Evolutionary conservation across 2,113 vertebrate genomes (phyloP).

Genomic region (Leucoraja erinaceus): DNA sequence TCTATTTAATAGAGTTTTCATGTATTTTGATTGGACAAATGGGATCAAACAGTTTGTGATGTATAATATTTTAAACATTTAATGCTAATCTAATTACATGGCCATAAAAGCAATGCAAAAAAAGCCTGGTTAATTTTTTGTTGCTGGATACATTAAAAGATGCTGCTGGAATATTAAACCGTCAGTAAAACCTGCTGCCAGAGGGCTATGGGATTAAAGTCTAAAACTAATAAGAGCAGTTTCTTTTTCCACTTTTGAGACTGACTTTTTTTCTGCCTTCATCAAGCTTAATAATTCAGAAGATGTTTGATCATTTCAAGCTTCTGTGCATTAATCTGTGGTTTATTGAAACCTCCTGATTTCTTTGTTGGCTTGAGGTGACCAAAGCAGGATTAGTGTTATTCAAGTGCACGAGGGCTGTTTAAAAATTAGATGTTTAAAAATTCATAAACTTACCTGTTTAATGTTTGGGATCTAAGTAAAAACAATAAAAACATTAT

Average conservation of each 20-base stretch:
- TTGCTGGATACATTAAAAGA: not conserved
- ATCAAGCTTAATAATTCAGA: slow-evolving; percentile 35
- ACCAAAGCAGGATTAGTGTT: not conserved
- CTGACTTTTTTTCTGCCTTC: not conserved
- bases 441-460: not conserved
- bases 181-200: slow-evolving; percentile 19
- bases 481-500: not conserved
- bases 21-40: not conserved
- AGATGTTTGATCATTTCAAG: slow-evolving; percentile 32
- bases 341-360: slow-evolving; percentile 24
- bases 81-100: slow-evolving; percentile 1
- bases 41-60: not conserved
- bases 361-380: slow-evolving; percentile 29
- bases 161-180: slow-evolving; percentile 27
- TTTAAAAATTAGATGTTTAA: not conserved
- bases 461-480: not conserved
- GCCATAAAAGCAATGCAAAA: not conserved
- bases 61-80: slow-evolving; percentile 19
- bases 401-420: not conserved
- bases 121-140: not conserved
- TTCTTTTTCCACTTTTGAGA: slow-evolving; percentile 27
- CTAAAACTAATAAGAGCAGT: slow-evolving; percentile 37
- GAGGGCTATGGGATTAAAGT: slow-evolving; percentile 31
- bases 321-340: not conserved
- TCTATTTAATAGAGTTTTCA: not conserved